These are phyloP conservation scores for Panulirus ornatus DNA, from an alignment of 1,140 invertebrate species.

Conservation along the genomic window DNA sequence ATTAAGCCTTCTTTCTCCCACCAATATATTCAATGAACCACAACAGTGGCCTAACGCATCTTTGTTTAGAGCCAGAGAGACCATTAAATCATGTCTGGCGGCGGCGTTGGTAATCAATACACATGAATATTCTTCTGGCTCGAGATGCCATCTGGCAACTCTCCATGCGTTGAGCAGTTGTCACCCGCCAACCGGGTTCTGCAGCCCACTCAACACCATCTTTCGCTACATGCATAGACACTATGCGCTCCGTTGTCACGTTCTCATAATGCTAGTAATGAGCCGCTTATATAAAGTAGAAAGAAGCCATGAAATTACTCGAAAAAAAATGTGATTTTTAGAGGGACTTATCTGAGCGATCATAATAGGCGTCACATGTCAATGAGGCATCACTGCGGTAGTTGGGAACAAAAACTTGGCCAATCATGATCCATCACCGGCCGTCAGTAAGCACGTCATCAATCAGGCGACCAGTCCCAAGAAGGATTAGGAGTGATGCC, in stretches of 20 bases:
- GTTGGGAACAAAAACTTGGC: conserved; percentile 1
- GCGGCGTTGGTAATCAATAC: neutral
- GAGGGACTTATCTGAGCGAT: too few relatives aligned
- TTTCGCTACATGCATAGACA: too few relatives aligned
- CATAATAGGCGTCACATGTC: neutral
- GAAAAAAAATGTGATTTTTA: too few relatives aligned
- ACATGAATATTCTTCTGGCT: neutral
- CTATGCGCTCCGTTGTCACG: too few relatives aligned
- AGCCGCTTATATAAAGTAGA: too few relatives aligned
- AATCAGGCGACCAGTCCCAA: conserved; percentile 59
- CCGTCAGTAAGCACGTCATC: conserved; percentile 62
- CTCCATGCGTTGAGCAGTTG: too few relatives aligned
- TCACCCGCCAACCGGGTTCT: too few relatives aligned
- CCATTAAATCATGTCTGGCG: neutral
- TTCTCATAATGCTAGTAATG: too few relatives aligned
- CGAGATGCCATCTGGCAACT: neutral
- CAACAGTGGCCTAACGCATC: neutral
- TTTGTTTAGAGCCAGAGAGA: neutral
- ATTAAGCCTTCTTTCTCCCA: too few relatives aligned
- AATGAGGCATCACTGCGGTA: conserved; percentile 21
- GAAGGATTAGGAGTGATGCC: conserved; percentile 56
- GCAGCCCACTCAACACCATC: too few relatives aligned
- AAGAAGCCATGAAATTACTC: too few relatives aligned
- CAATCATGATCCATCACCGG: neutral
- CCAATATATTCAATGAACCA: neutral